phyloP scores from a whole-genome alignment of 2,113 vertebrate species.

The Pterocles gutturalis region DNA sequence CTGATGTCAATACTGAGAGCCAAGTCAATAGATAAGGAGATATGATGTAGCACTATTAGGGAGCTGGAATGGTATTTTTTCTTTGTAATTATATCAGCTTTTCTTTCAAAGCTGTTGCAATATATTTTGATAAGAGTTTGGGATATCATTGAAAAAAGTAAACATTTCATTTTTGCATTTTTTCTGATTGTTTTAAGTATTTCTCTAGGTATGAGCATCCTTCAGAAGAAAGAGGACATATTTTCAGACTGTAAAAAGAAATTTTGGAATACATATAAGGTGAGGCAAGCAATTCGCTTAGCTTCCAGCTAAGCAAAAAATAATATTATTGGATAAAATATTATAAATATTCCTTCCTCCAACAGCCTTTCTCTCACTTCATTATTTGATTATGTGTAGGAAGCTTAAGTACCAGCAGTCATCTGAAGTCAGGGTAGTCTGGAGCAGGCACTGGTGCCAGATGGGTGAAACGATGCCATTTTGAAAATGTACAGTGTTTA shows the following conservation, averaged over 20 bases:
- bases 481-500: not conserved
- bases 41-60: rapidly evolving
- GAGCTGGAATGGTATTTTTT: not conserved
- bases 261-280: slow-evolving; percentile 92
- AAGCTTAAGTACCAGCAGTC: not conserved
- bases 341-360: not conserved
- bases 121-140: not conserved
- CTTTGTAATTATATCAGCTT: not conserved
- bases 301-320: not conserved
- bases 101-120: not conserved
- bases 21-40: not conserved
- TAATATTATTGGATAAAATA: not conserved
- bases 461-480: not conserved
- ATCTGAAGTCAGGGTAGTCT: not conserved
- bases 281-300: slow-evolving; percentile 55
- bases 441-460: not conserved
- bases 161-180: not conserved
- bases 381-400: not conserved
- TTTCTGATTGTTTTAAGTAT: slow-evolving; percentile 25
- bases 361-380: not conserved
- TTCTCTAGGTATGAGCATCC: slow-evolving; percentile 86
- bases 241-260: slow-evolving; percentile 88
- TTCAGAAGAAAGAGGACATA: slow-evolving; percentile 88
- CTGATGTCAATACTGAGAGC: rapidly evolving
- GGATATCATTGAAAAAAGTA: not conserved